Percentiles rank a stretch among this genome's conserved stretches.
phyloP scores from a whole-genome alignment of 1,140 invertebrate species.

The Trichogramma pretiosum region DNA sequence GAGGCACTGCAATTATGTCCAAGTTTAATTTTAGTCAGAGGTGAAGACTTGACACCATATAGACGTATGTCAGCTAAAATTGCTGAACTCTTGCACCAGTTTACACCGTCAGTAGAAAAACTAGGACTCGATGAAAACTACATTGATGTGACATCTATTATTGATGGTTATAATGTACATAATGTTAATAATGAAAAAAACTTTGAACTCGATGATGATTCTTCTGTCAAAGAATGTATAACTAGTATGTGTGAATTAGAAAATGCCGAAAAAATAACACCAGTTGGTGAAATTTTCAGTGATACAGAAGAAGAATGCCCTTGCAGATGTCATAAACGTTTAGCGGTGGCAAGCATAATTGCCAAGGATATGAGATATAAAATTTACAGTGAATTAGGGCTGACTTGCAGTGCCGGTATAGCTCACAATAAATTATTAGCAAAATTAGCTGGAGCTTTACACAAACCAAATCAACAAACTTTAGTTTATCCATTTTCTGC shows the following conservation, averaged over 20 bases:
- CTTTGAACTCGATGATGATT: slow-evolving; percentile 32
- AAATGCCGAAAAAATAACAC: slow-evolving; percentile 10
- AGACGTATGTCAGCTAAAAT: slow-evolving; percentile 62
- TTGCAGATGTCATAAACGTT: slow-evolving; percentile 60
- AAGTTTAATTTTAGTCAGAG: slow-evolving; percentile 58
- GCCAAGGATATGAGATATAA: slow-evolving; percentile 61
- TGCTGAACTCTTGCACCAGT: slow-evolving; percentile 55
- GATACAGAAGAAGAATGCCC: slow-evolving; percentile 48
- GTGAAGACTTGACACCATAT: slow-evolving; percentile 68
- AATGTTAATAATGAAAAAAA: slow-evolving; percentile 17
- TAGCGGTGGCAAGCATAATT: slow-evolving; percentile 58
- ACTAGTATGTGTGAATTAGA: neutral
- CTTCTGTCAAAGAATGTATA: slow-evolving; percentile 9
- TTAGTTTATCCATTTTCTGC: slow-evolving; percentile 61
- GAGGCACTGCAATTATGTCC: slow-evolving; percentile 63
- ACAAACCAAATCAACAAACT: slow-evolving; percentile 77
- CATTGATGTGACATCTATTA: slow-evolving; percentile 62
- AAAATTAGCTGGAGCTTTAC: slow-evolving; percentile 61
- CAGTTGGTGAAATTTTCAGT: slow-evolving; percentile 51
- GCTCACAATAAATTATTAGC: slow-evolving; percentile 76
- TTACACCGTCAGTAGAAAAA: slow-evolving; percentile 61
- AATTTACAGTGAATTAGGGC: slow-evolving; percentile 55
- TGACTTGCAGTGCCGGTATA: slow-evolving; percentile 74
- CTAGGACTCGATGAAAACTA: slow-evolving; percentile 75
- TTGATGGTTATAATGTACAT: slow-evolving; percentile 41